phyloP scores from a whole-genome alignment of 2,888 invertebrate genomes.

The Andricus curvator region DNA sequence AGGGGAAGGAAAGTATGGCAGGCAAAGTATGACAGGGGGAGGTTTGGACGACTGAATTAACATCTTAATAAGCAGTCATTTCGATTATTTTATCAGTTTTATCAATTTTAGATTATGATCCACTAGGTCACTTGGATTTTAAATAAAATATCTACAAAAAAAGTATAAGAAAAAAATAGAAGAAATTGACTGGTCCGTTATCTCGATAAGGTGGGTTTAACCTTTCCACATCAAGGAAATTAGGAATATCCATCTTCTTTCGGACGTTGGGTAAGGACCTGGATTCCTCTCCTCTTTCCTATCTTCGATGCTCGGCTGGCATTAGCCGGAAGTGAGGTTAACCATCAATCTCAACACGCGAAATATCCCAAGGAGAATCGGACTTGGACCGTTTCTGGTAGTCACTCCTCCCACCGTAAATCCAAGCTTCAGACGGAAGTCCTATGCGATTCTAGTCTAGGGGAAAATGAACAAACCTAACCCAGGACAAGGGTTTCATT shows the following conservation, averaged over 20 bases:
- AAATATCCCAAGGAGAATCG: constrained; percentile 64
- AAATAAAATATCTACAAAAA: not conserved
- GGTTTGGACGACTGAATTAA: no score
- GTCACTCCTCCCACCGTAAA: not conserved
- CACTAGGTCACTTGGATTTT: no score
- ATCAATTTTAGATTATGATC: no score
- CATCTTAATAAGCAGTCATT: no score
- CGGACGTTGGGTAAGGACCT: constrained; percentile 60
- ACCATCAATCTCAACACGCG: constrained; percentile 68
- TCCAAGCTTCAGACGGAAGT: constrained; percentile 6
- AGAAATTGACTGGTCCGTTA: not conserved
- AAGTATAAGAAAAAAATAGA: no score
- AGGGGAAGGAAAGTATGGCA: no score
- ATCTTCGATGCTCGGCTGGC: constrained; percentile 57
- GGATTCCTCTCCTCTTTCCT: constrained; percentile 44
- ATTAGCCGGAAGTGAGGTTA: constrained; percentile 63
- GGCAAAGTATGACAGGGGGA: no score
- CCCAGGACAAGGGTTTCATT: not conserved
- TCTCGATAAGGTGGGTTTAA: not conserved
- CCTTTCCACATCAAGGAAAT: constrained; percentile 61
- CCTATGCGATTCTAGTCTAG: not conserved
- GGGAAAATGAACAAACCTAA: not conserved
- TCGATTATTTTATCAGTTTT: no score
- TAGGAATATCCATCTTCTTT: constrained; percentile 71
- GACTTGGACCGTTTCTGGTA: constrained; percentile 25